These are phyloP conservation scores for Homalodisca vitripennis DNA, from an alignment of 1,140 invertebrate genomes.

Conservation along the genomic window DNA sequence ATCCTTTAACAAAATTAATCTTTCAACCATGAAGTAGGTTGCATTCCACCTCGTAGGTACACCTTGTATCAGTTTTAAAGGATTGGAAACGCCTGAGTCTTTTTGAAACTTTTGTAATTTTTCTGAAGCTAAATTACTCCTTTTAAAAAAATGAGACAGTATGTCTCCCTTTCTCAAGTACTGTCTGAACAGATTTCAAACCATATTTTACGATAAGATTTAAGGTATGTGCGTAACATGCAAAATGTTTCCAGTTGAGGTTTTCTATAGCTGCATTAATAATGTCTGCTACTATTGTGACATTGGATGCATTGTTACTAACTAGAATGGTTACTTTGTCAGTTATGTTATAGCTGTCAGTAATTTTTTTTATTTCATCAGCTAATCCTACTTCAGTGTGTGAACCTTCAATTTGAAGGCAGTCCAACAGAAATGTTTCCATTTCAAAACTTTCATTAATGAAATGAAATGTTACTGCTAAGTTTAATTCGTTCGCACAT, in stretches of 20 bases:
- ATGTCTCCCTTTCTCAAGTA: slow-evolving; percentile 12
- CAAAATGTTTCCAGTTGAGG: slow-evolving; percentile 36
- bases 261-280: slow-evolving; percentile 20
- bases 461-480: slow-evolving; percentile 39
- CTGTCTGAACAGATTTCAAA: not conserved
- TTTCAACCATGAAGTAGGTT: slow-evolving; percentile 46
- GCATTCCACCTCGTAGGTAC: slow-evolving; percentile 46
- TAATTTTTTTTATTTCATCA: slow-evolving; percentile 33
- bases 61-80: slow-evolving; percentile 43
- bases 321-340: slow-evolving; percentile 41
- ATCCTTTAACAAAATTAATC: slow-evolving; percentile 44
- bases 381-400: slow-evolving; percentile 15
- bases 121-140: not conserved
- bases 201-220: slow-evolving; percentile 35
- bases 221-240: slow-evolving; percentile 38
- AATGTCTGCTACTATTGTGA: no score
- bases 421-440: slow-evolving; percentile 33
- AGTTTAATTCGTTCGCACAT: slow-evolving; percentile 32
- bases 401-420: slow-evolving; percentile 1
- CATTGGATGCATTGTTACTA: slow-evolving; percentile 40
- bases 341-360: slow-evolving; percentile 38
- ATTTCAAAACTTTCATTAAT: slow-evolving; percentile 35
- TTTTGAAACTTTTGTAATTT: slow-evolving; percentile 21
- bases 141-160: slow-evolving; percentile 19
- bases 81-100: not conserved